Conservation (phyloP, 2,113 vertebrate species). For the Pogonocichla stellata region DNA sequence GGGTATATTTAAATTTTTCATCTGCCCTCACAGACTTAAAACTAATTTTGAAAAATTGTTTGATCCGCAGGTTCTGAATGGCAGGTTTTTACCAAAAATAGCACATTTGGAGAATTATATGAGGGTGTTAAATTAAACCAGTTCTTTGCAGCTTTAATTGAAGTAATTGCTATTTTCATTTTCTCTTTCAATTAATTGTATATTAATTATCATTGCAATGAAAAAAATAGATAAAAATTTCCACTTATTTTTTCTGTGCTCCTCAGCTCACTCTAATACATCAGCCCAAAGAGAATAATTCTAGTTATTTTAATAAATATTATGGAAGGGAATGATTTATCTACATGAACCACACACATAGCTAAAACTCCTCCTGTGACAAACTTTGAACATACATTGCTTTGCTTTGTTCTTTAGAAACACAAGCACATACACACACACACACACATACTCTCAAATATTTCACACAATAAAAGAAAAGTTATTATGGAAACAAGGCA, state of each 20-base stretch:
- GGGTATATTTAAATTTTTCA: background rate
- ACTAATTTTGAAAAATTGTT: background rate
- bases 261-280: background rate
- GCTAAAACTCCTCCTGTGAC: constrained; percentile 28
- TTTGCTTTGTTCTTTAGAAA: background rate
- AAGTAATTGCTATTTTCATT: background rate
- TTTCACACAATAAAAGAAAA: constrained; percentile 26
- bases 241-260: constrained; percentile 18
- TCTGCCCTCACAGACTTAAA: background rate
- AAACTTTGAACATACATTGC: constrained; percentile 40
- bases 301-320: constrained; percentile 54
- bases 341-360: constrained; percentile 45
- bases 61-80: background rate
- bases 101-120: background rate
- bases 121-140: background rate
- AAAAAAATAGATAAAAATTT: background rate
- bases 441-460: background rate
- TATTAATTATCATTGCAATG: background rate
- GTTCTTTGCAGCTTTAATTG: background rate
- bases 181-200: constrained; percentile 15
- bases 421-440: background rate
- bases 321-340: constrained; percentile 59
- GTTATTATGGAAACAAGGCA: constrained; percentile 27
- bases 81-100: background rate
- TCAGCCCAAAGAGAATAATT: constrained; percentile 27